Conservation (phyloP, 2,797 vertebrate species). For the Rousettus madagascariensis region DNA sequence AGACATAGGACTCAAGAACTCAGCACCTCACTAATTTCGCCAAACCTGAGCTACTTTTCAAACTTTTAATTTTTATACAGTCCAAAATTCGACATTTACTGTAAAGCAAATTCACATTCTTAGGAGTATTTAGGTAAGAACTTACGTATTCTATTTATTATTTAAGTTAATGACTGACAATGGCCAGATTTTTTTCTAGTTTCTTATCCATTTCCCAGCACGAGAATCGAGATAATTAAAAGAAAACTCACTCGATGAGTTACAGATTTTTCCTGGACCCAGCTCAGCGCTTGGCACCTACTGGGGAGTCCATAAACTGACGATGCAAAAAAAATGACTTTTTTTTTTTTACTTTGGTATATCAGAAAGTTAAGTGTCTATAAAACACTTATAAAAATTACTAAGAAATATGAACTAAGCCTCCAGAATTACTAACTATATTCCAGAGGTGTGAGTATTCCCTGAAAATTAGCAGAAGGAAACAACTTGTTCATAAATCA, state of each 20-base stretch:
- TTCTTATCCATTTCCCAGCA: not conserved
- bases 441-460: slow-evolving; percentile 42
- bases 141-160: not conserved
- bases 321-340: not conserved
- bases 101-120: not conserved
- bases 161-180: not conserved
- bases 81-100: slow-evolving; percentile 54
- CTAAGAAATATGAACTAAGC: slow-evolving; percentile 38
- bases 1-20: not conserved
- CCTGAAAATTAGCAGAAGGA: slow-evolving; percentile 77
- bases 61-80: slow-evolving; percentile 27
- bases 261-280: not conserved
- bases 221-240: not conserved
- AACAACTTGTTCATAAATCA: slow-evolving; percentile 84
- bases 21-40: not conserved
- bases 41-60: not conserved
- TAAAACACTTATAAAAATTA: not conserved
- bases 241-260: not conserved
- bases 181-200: not conserved
- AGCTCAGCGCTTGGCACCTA: not conserved
- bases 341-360: not conserved
- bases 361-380: not conserved
- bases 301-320: not conserved
- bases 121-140: not conserved
- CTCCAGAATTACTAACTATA: slow-evolving; percentile 49